Evolutionary conservation across 2,113 vertebrate genomes (phyloP).

Genomic region (Psittacus erithacus): DNA sequence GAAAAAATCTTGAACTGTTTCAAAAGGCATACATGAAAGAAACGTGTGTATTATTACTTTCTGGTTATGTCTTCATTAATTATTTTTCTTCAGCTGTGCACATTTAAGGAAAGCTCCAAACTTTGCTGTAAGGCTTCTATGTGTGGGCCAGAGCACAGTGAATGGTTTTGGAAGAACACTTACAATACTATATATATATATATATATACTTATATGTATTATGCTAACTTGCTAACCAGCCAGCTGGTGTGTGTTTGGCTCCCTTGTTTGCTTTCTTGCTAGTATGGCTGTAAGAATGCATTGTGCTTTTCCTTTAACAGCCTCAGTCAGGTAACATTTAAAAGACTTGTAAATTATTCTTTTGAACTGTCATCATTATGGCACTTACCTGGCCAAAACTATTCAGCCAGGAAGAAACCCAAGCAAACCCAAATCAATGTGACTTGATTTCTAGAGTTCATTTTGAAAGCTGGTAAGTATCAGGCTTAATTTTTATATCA

Average conservation of each 20-base stretch:
- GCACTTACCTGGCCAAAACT: neutral
- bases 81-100: neutral
- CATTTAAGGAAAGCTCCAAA: neutral
- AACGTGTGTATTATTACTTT: neutral
- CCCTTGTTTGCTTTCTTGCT: neutral
- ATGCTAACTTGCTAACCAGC: neutral
- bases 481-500: neutral
- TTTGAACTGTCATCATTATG: neutral
- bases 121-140: neutral
- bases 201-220: too few relatives aligned
- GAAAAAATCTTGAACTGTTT: neutral
- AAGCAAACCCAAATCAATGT: neutral
- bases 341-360: neutral
- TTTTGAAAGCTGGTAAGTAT: neutral
- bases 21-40: neutral
- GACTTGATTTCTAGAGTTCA: neutral
- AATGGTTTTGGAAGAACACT: neutral
- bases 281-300: neutral
- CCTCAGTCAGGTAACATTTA: neutral
- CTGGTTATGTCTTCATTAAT: neutral
- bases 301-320: neutral
- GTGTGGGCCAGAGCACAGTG: neutral
- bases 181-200: too few relatives aligned
- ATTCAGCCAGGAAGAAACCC: rapidly evolving
- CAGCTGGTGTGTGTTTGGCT: neutral